Percentiles rank a stretch among this genome's conserved stretches.
These are phyloP conservation scores for Trichopria drosophilae DNA, from an alignment of 2,888 invertebrate genomes.

Conservation along the genomic window DNA sequence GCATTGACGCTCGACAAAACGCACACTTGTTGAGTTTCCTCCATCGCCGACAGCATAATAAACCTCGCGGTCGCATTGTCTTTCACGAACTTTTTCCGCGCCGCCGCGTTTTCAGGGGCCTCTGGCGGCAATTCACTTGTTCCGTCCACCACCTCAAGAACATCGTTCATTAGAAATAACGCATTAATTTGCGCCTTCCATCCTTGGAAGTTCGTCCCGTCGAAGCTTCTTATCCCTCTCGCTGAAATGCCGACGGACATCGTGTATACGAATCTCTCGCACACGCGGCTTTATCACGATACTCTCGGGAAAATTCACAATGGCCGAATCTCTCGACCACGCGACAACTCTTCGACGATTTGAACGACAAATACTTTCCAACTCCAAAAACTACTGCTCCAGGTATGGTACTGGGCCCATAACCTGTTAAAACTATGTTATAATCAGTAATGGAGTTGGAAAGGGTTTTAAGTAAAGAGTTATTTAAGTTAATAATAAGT, in stretches of 20 bases:
- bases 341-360: too few relatives aligned
- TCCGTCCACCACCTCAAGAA: conserved; percentile 15
- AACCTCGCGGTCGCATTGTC: conserved; percentile 28
- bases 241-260: too few relatives aligned
- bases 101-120: conserved; percentile 6
- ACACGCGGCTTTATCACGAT: background rate
- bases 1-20: conserved; percentile 25
- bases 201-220: too few relatives aligned
- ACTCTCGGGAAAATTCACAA: background rate
- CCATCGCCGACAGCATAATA: conserved; percentile 27
- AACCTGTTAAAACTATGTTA: too few relatives aligned
- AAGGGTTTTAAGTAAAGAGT: too few relatives aligned
- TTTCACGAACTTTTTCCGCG: conserved; percentile 19
- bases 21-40: conserved; percentile 26
- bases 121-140: conserved; percentile 11
- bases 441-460: too few relatives aligned
- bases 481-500: too few relatives aligned
- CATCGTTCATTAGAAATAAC: conserved; percentile 30
- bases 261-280: too few relatives aligned
- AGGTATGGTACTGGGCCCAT: too few relatives aligned
- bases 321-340: conserved; percentile 16
- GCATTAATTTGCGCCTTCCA: conserved; percentile 29
- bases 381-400: too few relatives aligned
- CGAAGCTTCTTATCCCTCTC: conserved; percentile 30
- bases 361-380: too few relatives aligned